These are phyloP conservation scores for Nothocercus nigrocapillus DNA, from an alignment of 2,113 vertebrate genomes.

Conservation along the genomic window DNA sequence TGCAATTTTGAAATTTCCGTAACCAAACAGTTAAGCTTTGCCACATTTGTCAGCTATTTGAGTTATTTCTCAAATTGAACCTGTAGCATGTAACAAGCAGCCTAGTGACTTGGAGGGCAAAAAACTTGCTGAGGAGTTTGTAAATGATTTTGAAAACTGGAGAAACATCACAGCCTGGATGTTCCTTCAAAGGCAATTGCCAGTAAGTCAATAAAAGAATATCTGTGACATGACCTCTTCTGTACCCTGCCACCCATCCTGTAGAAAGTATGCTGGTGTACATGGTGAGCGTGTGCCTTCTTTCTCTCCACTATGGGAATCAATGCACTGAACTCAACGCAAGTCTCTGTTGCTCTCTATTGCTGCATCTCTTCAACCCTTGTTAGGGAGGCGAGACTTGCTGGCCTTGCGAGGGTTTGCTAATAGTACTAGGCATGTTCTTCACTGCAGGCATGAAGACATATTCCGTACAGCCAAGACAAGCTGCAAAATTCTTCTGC, in stretches of 20 bases:
- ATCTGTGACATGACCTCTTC: rapidly evolving
- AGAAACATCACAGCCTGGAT: neutral
- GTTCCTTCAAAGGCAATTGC: neutral
- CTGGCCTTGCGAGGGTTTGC: neutral
- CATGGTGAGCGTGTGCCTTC: neutral
- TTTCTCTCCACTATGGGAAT: neutral
- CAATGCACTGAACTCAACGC: neutral
- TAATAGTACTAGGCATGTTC: neutral
- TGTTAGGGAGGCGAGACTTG: neutral
- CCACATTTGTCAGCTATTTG: rapidly evolving
- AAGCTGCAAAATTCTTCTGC: conserved; percentile 54
- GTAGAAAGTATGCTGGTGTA: rapidly evolving
- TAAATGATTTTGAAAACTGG: neutral
- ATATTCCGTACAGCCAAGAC: conserved; percentile 48
- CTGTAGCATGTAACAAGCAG: neutral
- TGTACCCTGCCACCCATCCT: neutral
- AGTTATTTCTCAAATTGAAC: neutral
- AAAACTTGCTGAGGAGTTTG: neutral
- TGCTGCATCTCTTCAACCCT: neutral
- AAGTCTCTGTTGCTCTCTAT: neutral
- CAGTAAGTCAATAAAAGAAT: neutral
- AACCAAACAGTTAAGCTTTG: neutral
- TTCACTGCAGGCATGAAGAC: conserved; percentile 20
- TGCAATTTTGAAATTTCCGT: neutral
- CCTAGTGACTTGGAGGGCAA: neutral